These are phyloP conservation scores for Centropus bengalensis DNA, from an alignment of 2,113 vertebrate species.

Conservation along the genomic window DNA sequence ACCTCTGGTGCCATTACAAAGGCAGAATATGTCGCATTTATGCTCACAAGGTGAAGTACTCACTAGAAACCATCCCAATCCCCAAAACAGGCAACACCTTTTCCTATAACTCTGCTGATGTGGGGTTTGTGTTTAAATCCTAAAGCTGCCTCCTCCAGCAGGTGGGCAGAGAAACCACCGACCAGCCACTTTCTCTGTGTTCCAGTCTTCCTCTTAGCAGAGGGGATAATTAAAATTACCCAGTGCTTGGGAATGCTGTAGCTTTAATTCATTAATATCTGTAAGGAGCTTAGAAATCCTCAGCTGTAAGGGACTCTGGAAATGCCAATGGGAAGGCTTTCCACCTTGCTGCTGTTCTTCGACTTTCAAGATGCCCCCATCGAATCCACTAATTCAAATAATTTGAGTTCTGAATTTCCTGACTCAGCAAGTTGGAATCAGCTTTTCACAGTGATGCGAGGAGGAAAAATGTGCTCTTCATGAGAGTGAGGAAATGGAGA, in stretches of 20 bases:
- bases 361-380: neutral
- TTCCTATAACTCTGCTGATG: neutral
- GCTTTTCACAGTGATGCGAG: neutral
- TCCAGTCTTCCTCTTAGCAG: slow-evolving; percentile 8
- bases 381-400: neutral
- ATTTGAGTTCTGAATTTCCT: neutral
- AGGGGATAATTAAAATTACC: slow-evolving; percentile 46
- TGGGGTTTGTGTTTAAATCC: neutral
- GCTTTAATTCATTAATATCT: slow-evolving; percentile 49
- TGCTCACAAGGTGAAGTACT: neutral
- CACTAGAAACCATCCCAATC: neutral
- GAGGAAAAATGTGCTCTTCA: neutral
- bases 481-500: neutral
- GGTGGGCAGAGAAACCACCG: slow-evolving; percentile 19
- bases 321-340: neutral
- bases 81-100: neutral
- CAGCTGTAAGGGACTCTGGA: neutral
- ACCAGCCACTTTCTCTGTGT: neutral
- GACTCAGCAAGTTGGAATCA: neutral
- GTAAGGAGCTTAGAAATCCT: slow-evolving; percentile 31
- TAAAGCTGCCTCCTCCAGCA: neutral
- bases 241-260: slow-evolving; percentile 5
- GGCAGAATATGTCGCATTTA: neutral
- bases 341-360: neutral
- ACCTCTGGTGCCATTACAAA: neutral